Evolutionary conservation across 2,113 vertebrate species (phyloP).

Genomic region (Phalacrocorax brasilianus): DNA sequence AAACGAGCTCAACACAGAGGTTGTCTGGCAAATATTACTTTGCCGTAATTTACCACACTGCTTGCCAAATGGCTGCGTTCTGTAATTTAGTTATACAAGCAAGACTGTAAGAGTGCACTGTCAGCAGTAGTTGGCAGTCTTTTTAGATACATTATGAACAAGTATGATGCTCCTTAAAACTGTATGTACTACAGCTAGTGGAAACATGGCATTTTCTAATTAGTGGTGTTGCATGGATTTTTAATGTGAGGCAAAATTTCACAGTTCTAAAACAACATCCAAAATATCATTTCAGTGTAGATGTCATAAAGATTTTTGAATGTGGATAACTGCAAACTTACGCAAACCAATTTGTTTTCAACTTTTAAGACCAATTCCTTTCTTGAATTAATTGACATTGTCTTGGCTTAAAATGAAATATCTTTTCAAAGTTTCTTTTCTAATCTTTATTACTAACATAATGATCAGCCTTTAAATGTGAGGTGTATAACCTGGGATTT

Average conservation of each 20-base stretch:
- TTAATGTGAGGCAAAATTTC: neutral
- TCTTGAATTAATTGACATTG: neutral
- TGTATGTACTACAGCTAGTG: neutral
- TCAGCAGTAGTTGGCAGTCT: neutral
- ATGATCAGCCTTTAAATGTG: neutral
- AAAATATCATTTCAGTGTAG: neutral
- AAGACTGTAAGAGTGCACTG: neutral
- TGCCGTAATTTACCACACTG: neutral
- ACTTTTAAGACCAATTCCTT: neutral
- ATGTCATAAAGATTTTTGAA: neutral
- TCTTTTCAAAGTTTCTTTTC: neutral
- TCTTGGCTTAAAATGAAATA: neutral
- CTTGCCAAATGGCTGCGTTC: neutral
- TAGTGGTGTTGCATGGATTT: neutral
- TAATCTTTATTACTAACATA: neutral
- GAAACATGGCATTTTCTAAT: neutral
- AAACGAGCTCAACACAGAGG: neutral
- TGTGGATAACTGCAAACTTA: neutral
- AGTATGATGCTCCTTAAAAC: neutral
- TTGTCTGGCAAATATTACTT: neutral
- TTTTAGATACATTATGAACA: neutral
- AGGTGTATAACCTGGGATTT: neutral
- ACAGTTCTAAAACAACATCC: neutral
- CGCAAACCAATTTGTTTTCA: neutral
- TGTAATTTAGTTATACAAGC: neutral